phyloP scores from a whole-genome alignment of 1,140 invertebrate species.

The Aphis gossypii region DNA sequence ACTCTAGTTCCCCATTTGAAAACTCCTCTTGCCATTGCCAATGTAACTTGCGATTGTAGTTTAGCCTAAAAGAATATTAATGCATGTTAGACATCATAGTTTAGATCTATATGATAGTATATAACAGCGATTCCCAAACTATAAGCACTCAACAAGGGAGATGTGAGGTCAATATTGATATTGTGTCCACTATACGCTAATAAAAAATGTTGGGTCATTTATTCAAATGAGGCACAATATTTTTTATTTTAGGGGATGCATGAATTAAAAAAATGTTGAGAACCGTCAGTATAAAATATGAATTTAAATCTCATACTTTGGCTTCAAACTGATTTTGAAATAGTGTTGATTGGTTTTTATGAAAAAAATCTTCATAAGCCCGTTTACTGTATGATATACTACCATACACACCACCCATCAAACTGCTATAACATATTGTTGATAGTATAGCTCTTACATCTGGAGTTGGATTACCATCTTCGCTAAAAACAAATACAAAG shows the following conservation, averaged over 20 bases:
- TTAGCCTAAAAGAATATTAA: neutral
- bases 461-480: slow-evolving; percentile 45
- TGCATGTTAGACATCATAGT: neutral
- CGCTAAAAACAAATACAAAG: slow-evolving; percentile 13
- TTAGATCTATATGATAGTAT: neutral
- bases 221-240: too few relatives aligned
- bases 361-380: slow-evolving; percentile 51
- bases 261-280: neutral
- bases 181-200: too few relatives aligned
- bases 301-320: neutral
- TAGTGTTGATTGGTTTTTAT: slow-evolving; percentile 43
- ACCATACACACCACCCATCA: slow-evolving; percentile 43
- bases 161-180: too few relatives aligned
- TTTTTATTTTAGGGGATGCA: neutral
- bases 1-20: slow-evolving; percentile 40
- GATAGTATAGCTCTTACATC: slow-evolving; percentile 26
- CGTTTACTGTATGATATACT: slow-evolving; percentile 48
- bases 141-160: too few relatives aligned
- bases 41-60: slow-evolving; percentile 31
- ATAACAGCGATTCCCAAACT: neutral
- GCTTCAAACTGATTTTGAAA: slow-evolving; percentile 56
- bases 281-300: neutral
- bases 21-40: slow-evolving; percentile 30
- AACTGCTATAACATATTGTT: slow-evolving; percentile 32
- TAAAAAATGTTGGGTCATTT: too few relatives aligned